Evolutionary conservation across 1,140 invertebrate species (phyloP), one percentile per base, ranked within the genome.

Genomic region (Apis dorsata): DNA sequence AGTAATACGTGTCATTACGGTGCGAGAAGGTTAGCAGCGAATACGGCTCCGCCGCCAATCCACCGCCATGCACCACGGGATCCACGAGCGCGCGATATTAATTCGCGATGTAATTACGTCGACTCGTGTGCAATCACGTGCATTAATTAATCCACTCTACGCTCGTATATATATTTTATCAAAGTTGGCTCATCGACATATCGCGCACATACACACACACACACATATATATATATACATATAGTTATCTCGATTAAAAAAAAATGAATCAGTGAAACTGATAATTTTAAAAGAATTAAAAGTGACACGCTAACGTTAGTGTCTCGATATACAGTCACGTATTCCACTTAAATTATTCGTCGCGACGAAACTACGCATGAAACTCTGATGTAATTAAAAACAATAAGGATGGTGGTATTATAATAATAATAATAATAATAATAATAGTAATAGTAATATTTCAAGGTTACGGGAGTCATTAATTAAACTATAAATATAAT

Each of bases 1-100:
- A 92, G 92, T 93, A 93, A 93, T 93, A 91, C 91, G 92, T 93
- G 93, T 93, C 91, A 93, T 93, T 93, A 93, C 86, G 79, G 75
- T 44, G 34, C 72, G 88, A 88, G 88, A 87, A 91, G 91, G 90
- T 89, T 91, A 89, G 89, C 88, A 90, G 89, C 4, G 34, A 90
- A 88, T 34, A 88, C 90, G 85, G 89, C 89, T 86, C 85, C 87
- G 84, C 86, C 78, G 76, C 85, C 79, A 76, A 82, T 68, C 86
- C 81, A 81, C 84, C 28, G 34, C 34, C 34, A 34, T 34, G 2
- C 34, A 4, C 34, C 34, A 34, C 34, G 34, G 34, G 34, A 34
- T 34, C 34, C 34, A 34, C 34, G 34, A 44, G 85, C 63, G 62
- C 75, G 53, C 86, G 65, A 89, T 90, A 90, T 91, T 92, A 91